These are phyloP conservation scores for Tetramorium bicarinatum DNA, from an alignment of 2,888 invertebrate genomes.

Conservation along the genomic window DNA sequence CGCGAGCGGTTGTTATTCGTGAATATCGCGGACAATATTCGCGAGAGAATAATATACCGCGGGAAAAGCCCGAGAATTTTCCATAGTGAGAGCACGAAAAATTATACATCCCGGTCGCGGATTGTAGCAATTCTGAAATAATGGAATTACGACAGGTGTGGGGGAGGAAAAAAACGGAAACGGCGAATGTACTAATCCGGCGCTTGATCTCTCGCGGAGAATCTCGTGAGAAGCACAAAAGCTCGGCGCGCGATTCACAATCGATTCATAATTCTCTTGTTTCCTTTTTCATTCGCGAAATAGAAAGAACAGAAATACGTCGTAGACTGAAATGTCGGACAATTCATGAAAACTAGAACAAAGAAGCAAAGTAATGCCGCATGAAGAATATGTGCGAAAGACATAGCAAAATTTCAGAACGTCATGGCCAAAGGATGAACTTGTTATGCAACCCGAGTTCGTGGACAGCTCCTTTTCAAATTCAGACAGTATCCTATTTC, in stretches of 20 bases:
- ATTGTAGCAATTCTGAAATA: slow-evolving; percentile 40
- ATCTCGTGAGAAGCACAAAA: slow-evolving; percentile 23
- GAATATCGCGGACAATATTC: slow-evolving; percentile 35
- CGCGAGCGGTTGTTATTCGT: slow-evolving; percentile 9
- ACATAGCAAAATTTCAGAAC: slow-evolving; percentile 10
- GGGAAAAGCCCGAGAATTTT: slow-evolving; percentile 30
- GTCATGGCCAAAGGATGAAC: not conserved
- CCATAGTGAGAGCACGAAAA: slow-evolving; percentile 9
- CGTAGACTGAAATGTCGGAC: slow-evolving; percentile 10
- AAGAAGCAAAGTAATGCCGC: not conserved
- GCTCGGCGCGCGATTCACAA: slow-evolving; percentile 37
- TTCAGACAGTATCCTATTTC: not conserved
- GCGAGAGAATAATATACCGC: slow-evolving; percentile 36
- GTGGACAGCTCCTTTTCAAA: not conserved
- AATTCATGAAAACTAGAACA: slow-evolving; percentile 23
- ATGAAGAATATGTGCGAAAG: not conserved
- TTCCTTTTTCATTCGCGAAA: not conserved
- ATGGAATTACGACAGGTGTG: slow-evolving; percentile 40
- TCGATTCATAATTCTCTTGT: slow-evolving; percentile 24
- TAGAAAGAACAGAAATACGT: not conserved
- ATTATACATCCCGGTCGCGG: slow-evolving; percentile 34
- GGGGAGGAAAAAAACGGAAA: slow-evolving; percentile 3
- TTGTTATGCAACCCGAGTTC: not conserved
- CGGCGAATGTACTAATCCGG: slow-evolving; percentile 27
- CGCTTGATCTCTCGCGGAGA: slow-evolving; percentile 26